Evolutionary conservation across 2,797 vertebrate species (phyloP).

Genomic region (Odontamblyopus lacepedii): DNA sequence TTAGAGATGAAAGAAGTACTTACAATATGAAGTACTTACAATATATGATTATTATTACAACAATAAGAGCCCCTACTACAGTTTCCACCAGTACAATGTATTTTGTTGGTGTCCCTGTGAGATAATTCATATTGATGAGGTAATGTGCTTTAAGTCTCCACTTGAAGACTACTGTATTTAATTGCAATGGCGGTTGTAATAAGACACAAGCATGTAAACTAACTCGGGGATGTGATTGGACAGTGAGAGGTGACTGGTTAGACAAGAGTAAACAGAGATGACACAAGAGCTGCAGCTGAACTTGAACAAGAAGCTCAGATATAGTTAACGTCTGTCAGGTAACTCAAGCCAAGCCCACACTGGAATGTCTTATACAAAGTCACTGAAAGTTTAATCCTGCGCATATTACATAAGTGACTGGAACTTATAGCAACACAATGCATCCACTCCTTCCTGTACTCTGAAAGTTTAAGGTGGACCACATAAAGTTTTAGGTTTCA

Average conservation of each 20-base stretch:
- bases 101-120: neutral
- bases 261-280: slow-evolving; percentile 14
- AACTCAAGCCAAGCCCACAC: slow-evolving; percentile 11
- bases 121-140: neutral
- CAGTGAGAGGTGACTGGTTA: slow-evolving; percentile 13
- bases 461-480: neutral
- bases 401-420: slow-evolving; percentile 8
- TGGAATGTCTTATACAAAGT: slow-evolving; percentile 8
- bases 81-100: neutral
- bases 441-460: neutral
- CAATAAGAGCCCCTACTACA: neutral
- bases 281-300: slow-evolving; percentile 7
- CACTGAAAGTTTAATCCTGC: slow-evolving; percentile 9
- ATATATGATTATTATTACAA: neutral
- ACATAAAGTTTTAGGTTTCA: neutral
- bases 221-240: slow-evolving; percentile 11
- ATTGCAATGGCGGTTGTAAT: slow-evolving; percentile 1
- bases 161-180: slow-evolving; percentile 8
- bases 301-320: neutral
- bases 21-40: too few species aligned
- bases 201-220: slow-evolving; percentile 10
- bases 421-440: too few species aligned
- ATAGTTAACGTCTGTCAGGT: slow-evolving; percentile 7
- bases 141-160: slow-evolving; percentile 2
- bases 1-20: too few species aligned